Conservation (phyloP, 2,888 invertebrate genomes). For the Drosophila gaucha region DNA sequence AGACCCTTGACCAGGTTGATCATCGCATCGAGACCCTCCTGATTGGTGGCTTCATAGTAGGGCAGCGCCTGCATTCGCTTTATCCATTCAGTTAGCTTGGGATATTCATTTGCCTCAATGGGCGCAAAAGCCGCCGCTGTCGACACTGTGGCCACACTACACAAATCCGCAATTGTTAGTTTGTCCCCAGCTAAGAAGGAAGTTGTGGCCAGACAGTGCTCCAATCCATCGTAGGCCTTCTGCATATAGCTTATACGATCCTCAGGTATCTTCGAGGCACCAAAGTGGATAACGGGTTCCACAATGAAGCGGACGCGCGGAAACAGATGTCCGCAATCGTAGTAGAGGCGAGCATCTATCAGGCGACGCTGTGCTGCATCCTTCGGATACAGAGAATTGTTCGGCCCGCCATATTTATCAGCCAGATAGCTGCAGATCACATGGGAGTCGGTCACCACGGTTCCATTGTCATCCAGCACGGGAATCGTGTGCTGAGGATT, state of each 20-base stretch:
- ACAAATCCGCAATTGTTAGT: constrained; percentile 85
- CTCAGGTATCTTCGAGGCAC: constrained; percentile 81
- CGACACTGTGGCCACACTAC: constrained; percentile 85
- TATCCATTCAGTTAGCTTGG: constrained; percentile 85
- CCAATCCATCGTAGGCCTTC: constrained; percentile 85
- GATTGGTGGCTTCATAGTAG: constrained; percentile 84
- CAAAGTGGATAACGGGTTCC: constrained; percentile 83
- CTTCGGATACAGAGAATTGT: constrained; percentile 86
- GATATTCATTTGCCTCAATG: constrained; percentile 84
- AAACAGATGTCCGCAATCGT: constrained; percentile 82
- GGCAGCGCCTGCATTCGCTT: constrained; percentile 83
- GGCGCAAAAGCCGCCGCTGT: constrained; percentile 84
- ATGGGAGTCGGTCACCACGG: constrained; percentile 84
- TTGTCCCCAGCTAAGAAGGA: constrained; percentile 80
- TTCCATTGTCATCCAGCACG: constrained; percentile 82
- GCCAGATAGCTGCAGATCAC: constrained; percentile 86
- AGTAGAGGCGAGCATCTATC: constrained; percentile 84
- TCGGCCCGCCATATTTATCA: constrained; percentile 85
- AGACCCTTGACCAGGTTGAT: constrained; percentile 62
- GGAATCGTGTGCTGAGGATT: constrained; percentile 87
- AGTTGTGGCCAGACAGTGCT: constrained; percentile 75
- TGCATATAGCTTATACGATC: constrained; percentile 85
- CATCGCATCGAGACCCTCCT: constrained; percentile 82
- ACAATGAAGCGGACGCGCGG: constrained; percentile 80
- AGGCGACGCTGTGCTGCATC: constrained; percentile 85